Percentiles rank a stretch among this genome's conserved stretches.
Evolutionary conservation across 2,113 vertebrate species (phyloP).

Genomic region (Semnornis frantzii): DNA sequence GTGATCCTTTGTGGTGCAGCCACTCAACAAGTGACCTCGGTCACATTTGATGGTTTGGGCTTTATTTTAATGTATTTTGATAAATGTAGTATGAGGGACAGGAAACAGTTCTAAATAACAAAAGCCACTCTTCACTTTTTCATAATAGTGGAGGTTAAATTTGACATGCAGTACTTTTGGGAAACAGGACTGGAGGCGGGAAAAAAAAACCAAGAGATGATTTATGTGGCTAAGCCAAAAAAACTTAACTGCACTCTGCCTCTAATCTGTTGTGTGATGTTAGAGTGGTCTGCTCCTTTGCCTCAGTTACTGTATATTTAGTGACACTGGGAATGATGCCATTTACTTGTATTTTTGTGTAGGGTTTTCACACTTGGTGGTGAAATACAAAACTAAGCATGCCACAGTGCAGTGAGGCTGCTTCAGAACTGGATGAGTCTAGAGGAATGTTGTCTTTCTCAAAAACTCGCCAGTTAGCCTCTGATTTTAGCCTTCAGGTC

Average conservation of each 20-base stretch:
- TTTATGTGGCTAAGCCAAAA: not conserved
- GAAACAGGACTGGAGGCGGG: not conserved
- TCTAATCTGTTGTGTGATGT: not conserved
- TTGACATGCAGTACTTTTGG: not conserved
- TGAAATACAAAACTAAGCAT: not conserved
- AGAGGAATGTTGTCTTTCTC: not conserved
- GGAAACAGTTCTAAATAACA: not conserved
- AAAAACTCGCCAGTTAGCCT: not conserved
- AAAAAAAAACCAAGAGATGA: not conserved
- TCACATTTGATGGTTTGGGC: not conserved
- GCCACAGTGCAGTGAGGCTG: not conserved
- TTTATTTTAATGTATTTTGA: not conserved
- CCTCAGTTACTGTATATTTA: not conserved
- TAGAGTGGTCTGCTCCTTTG: not conserved
- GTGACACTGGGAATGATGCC: not conserved
- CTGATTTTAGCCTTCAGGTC: not conserved
- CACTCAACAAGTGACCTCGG: not conserved
- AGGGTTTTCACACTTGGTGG: not conserved
- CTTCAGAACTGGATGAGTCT: not conserved
- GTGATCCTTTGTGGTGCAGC: not conserved
- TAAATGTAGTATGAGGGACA: not conserved
- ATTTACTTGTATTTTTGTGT: not conserved
- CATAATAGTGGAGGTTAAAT: not conserved
- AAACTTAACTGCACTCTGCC: not conserved
- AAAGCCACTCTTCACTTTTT: not conserved